These are phyloP conservation scores for Pararge aegeria DNA, from an alignment of 1,140 invertebrate genomes.

Conservation along the genomic window DNA sequence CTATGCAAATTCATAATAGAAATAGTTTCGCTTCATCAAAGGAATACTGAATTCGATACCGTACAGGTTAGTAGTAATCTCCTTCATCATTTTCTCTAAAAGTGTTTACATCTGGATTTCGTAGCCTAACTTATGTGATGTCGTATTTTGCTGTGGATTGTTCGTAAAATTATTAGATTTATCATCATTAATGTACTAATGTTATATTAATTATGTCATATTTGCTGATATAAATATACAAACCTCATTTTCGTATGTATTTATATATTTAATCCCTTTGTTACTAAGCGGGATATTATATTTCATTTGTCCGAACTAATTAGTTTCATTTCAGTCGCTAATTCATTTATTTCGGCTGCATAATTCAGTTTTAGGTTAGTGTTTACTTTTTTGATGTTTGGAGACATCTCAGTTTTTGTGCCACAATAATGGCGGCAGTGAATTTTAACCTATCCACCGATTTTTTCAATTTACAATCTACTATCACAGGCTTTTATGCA, in stretches of 20 bases:
- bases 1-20: conserved; percentile 70
- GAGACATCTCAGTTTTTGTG: conserved; percentile 75
- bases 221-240: conserved; percentile 52
- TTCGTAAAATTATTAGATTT: conserved; percentile 15
- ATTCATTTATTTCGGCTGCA: conserved; percentile 23
- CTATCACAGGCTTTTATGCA: conserved; percentile 35
- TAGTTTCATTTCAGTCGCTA: conserved; percentile 20
- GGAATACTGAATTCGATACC: conserved; percentile 54
- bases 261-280: conserved; percentile 61
- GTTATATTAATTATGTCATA: conserved; percentile 21
- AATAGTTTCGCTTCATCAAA: conserved; percentile 67
- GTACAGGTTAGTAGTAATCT: conserved; percentile 62
- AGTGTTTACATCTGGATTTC: conserved; percentile 80
- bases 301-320: conserved; percentile 23
- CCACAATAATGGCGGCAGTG: conserved; percentile 78
- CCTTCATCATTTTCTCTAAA: conserved; percentile 60
- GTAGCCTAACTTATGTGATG: conserved; percentile 66
- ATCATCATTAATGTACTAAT: conserved; percentile 1
- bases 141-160: conserved; percentile 42
- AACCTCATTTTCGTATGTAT: conserved; percentile 69
- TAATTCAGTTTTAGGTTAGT: conserved; percentile 58
- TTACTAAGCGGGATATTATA: conserved; percentile 53
- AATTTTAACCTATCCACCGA: conserved; percentile 73
- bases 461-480: conserved; percentile 48
- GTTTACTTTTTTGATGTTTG: conserved; percentile 78